phyloP scores from a whole-genome alignment of 2,113 vertebrate genomes.

The Erpornis zantholeuca region DNA sequence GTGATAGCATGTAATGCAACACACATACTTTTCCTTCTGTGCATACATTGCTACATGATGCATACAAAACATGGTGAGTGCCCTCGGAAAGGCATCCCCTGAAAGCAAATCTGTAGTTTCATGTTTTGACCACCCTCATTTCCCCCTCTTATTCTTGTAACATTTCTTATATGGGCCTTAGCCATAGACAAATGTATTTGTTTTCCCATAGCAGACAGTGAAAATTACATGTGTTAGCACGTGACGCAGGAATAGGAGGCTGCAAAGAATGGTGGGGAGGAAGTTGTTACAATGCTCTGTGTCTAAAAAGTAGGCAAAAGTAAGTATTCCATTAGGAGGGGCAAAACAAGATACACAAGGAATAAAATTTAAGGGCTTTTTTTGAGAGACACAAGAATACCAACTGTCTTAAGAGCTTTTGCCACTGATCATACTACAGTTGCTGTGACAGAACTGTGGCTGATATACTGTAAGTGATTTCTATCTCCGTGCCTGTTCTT shows the following conservation, averaged over 20 bases:
- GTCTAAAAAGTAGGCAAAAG: background rate
- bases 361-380: background rate
- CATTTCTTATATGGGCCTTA: background rate
- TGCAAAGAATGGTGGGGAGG: background rate
- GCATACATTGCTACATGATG: background rate
- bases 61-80: background rate
- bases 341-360: background rate
- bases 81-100: background rate
- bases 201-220: background rate
- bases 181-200: accelerated
- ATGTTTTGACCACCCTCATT: background rate
- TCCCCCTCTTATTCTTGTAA: background rate
- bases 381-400: background rate
- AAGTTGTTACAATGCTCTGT: background rate
- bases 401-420: background rate
- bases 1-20: background rate
- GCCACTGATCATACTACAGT: background rate
- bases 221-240: background rate
- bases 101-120: background rate
- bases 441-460: background rate
- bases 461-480: background rate
- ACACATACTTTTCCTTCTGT: background rate
- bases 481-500: background rate
- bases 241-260: background rate
- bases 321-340: background rate